phyloP scores from a whole-genome alignment of 2,888 invertebrate genomes.

The Xanthorhoe designata region DNA sequence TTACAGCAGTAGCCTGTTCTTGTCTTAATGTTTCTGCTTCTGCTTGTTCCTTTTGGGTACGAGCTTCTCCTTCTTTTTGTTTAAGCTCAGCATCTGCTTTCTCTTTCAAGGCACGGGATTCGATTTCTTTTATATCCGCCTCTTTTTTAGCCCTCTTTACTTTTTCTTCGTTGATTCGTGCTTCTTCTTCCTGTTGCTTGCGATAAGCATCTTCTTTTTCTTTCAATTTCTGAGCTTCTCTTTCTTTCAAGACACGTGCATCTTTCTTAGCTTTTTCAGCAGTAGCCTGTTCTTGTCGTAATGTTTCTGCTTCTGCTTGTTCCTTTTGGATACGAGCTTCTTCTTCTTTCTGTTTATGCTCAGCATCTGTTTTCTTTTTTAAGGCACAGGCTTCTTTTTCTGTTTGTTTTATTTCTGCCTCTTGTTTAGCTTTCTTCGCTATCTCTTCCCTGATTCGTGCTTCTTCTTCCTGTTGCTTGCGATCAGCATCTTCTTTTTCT shows the following conservation, averaged over 20 bases:
- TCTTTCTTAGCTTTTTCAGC: slow-evolving; percentile 29
- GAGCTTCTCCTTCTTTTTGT: neutral
- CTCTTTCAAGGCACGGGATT: slow-evolving; percentile 6
- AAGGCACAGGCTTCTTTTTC: slow-evolving; percentile 17
- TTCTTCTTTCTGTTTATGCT: slow-evolving; percentile 27
- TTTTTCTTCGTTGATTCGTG: slow-evolving; percentile 17
- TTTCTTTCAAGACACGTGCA: slow-evolving; percentile 3
- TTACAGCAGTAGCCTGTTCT: neutral
- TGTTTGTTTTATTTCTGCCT: slow-evolving; percentile 21
- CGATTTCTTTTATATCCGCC: neutral
- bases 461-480: slow-evolving; percentile 25
- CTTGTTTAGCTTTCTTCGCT: slow-evolving; percentile 2
- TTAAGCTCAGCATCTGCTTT: slow-evolving; percentile 18
- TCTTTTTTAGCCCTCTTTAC: neutral
- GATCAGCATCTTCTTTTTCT: slow-evolving; percentile 25
- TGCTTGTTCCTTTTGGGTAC: neutral
- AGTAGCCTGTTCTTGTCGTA: neutral
- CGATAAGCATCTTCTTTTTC: neutral
- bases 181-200: slow-evolving; percentile 15
- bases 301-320: slow-evolving; percentile 9
- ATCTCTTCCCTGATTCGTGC: neutral
- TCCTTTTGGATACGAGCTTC: neutral
- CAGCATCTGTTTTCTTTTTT: slow-evolving; percentile 12
- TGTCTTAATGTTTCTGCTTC: neutral
- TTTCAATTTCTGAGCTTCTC: neutral